Base-by-base conservation (phyloP, 2,797 vertebrate genomes). In the Macroramphosus scolopax region DNA sequence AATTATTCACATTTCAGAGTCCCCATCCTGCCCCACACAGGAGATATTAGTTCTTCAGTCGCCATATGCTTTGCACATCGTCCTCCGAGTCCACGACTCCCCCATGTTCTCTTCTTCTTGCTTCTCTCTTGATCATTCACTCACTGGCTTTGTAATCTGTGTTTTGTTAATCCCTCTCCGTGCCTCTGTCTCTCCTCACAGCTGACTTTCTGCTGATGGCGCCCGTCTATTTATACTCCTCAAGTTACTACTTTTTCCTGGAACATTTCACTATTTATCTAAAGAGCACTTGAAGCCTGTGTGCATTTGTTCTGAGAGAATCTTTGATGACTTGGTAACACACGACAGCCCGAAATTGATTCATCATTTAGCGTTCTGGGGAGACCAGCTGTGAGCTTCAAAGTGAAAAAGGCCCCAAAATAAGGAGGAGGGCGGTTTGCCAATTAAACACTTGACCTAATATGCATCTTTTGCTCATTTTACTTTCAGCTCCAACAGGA, bases 1-100 rank as follows among this genome's bases (percentile, higher is more conserved):
- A 91, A 91, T 92, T 87, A 91, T 92, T 92, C 88, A 92, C 87
- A 83, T 85, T 87, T 81, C 61, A 67, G 69, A 78, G 71, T 74
- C 67, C 66, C 74, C 70, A 51, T 51, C 37, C 58, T 46, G 15
- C 61, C 63, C 53, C 42, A 60, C 55, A 14, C 78, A 61, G 58
- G 49, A 80, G 77, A 85, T 88, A 88, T 88, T 86, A 86, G 81
- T 67, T 83, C 63, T 73, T 63, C 72, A 69, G 74, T 80, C 79
- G 55, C 57, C 64, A 74, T 42, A 52, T 60, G 58, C 62, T 75
- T 79, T 48, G 65, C 71, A 65, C 70, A 38, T 4, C 39, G 56
- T 83, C 79, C 78, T 81, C 41, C 1, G 78, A 78, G 80, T 60
- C 68, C 51, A 30, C 0, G 44, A 61, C 67, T 77, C 76, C 61